Base-by-base conservation (phyloP, 92 coral and sea anemone genomes). In the Paragorgia papillata region DNA sequence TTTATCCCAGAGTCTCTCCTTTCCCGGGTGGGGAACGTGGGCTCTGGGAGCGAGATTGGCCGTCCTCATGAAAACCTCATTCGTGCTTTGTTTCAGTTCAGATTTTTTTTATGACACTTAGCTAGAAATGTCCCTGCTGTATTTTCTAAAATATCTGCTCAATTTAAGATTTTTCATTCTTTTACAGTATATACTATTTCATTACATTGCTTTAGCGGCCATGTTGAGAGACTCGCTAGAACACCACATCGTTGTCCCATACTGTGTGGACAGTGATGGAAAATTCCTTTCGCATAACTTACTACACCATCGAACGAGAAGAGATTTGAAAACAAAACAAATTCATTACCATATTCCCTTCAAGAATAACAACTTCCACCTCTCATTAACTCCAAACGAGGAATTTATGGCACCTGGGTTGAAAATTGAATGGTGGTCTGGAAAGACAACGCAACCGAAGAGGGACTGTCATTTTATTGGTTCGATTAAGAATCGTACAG, bases 381-480 rank as follows among this genome's bases (percentile, higher is more conserved):
- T 95, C 35, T 78, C 73, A 12, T 80, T 95, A 49, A 79, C 86
- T 19, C 82, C 79, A 12, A 87, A 74, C 75, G 62, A 51, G 12
- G 66, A 46, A 18, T 87, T 95, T 73, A 49, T 88, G 70, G 73
- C 88, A 19, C 94, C 96, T 57, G 89, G 96, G 5, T 46, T 86
- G 28, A 88, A 85, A 21, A 79, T 87, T 10, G 96, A 90, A 75
- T 66, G 85, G 57, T 69, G 81, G 28, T 81, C 82, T 49, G 82
- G 82, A 27, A 54, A 66, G 80, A 21, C 32, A 48, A 73, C 73
- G 10, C 86, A 62, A 33, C 79, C 80, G 63, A 62, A 75, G 66
- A 79, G 65, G 43, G 69, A 66, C 78, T 94, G 98, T 80, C 95
- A 94, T 64, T 94, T 78, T 81, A 76, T 79, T 21, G 98, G 98